These are phyloP conservation scores for Cosmorhoe ocellata DNA, from an alignment of 2,888 invertebrate genomes.

Conservation along the genomic window DNA sequence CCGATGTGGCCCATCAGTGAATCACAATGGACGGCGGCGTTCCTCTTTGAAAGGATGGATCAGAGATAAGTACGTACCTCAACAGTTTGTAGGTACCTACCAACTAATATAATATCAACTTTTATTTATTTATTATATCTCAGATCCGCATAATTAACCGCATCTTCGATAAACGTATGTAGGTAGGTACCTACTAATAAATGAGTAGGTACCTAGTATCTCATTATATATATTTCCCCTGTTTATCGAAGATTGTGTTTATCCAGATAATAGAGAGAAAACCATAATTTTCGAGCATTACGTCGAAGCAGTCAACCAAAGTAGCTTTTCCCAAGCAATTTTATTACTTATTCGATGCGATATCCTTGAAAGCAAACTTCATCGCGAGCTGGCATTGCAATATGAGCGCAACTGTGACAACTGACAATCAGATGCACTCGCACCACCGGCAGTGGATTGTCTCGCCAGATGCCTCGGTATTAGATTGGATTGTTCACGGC, in stretches of 20 bases:
- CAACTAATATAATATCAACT: too few relatives aligned
- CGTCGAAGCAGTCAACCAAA: neutral
- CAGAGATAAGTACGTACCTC: neutral
- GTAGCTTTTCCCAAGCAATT: slow-evolving; percentile 8
- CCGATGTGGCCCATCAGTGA: slow-evolving; percentile 26
- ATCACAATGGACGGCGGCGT: slow-evolving; percentile 20
- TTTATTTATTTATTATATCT: too few relatives aligned
- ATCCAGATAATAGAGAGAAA: too few relatives aligned
- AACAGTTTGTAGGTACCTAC: neutral
- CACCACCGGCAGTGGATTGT: slow-evolving; percentile 15
- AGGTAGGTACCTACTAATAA: too few relatives aligned
- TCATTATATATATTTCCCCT: too few relatives aligned
- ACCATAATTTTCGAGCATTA: too few relatives aligned
- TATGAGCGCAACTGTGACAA: slow-evolving; percentile 29
- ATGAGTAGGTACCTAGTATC: too few relatives aligned
- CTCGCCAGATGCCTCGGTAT: slow-evolving; percentile 21
- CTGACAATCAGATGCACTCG: slow-evolving; percentile 25
- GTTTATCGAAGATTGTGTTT: too few relatives aligned
- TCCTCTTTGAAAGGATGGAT: slow-evolving; percentile 18
- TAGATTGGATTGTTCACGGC: slow-evolving; percentile 15
- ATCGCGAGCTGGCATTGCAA: slow-evolving; percentile 9
- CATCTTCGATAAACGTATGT: too few relatives aligned
- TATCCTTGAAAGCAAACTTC: slow-evolving; percentile 11
- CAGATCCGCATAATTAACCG: too few relatives aligned
- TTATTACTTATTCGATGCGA: slow-evolving; percentile 23